A percentile compares a stretch with the other conserved stretches of the same genome.
Evolutionary conservation across 1,140 invertebrate species (phyloP).

Genomic region (Bombyx mandarina): DNA sequence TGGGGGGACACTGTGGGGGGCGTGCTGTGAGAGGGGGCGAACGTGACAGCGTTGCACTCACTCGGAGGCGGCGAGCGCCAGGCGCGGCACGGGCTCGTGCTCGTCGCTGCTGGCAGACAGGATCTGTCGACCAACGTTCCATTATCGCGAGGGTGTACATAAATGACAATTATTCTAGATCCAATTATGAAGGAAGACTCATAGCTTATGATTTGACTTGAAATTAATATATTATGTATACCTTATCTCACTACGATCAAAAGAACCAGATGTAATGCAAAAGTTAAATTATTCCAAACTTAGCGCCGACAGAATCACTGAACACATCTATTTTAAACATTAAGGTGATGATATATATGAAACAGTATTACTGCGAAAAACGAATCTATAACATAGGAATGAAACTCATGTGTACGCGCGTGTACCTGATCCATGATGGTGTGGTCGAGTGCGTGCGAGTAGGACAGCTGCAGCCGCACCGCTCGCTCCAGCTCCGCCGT

Average conservation of each 20-base stretch:
- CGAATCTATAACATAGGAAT: too few species aligned
- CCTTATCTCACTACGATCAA: too few species aligned
- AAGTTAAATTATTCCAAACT: too few species aligned
- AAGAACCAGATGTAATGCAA: too few species aligned
- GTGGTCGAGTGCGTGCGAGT: constrained; percentile 51
- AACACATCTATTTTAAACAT: too few species aligned
- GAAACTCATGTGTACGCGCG: background rate
- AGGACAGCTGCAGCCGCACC: constrained; percentile 47
- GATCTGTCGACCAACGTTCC: constrained; percentile 28
- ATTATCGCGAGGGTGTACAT: background rate
- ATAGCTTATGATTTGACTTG: too few species aligned
- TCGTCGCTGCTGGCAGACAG: constrained; percentile 58
- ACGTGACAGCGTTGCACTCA: constrained; percentile 22
- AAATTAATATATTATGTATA: too few species aligned
- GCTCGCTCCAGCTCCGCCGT: constrained; percentile 56
- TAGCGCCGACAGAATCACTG: too few species aligned
- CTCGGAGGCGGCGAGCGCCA: constrained; percentile 53
- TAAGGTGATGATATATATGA: too few species aligned
- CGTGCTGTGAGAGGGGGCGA: background rate
- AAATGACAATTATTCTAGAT: too few species aligned
- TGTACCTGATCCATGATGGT: constrained; percentile 52
- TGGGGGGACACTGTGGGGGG: constrained; percentile 24
- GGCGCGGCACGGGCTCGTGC: constrained; percentile 38
- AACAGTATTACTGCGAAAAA: too few species aligned
- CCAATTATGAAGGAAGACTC: too few species aligned